A percentile compares a stretch with the other conserved stretches of the same genome.
Evolutionary conservation across 1,140 invertebrate genomes (phyloP).

Genomic region (Drosophila sulfurigaster): DNA sequence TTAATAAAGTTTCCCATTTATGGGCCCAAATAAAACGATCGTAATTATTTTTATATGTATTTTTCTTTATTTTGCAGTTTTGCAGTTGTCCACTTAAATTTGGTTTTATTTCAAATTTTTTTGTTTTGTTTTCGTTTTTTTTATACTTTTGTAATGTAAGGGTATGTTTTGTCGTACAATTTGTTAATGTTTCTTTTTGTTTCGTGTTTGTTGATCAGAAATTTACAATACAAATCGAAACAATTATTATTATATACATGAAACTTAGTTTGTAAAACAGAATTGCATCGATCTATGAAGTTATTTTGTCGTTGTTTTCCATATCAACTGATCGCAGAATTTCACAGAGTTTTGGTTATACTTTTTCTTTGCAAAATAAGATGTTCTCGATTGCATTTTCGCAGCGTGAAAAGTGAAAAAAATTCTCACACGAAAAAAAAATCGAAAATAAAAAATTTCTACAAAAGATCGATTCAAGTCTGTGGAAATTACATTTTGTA

Average conservation of each 20-base stretch:
- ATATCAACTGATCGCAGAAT: background rate
- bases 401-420: background rate
- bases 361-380: background rate
- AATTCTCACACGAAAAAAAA: too few species aligned
- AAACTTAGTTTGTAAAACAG: constrained; percentile 6
- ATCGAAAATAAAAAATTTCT: too few species aligned
- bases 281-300: constrained; percentile 4
- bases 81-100: constrained; percentile 23
- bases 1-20: too few species aligned
- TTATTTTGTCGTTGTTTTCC: background rate
- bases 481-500: constrained; percentile 13
- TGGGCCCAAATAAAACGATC: background rate
- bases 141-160: constrained; percentile 16
- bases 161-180: constrained; percentile 1
- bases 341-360: background rate
- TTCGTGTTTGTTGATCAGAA: constrained; percentile 31
- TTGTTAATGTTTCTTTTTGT: constrained; percentile 6
- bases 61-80: constrained; percentile 68
- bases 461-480: background rate
- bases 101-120: constrained; percentile 24
- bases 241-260: constrained; percentile 39
- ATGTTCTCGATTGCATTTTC: background rate
- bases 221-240: constrained; percentile 39
- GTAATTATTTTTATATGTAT: constrained; percentile 51
- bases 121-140: constrained; percentile 27